A percentile compares a stretch with the other conserved stretches of the same genome.
These are phyloP conservation scores for Sinhomidia bicolor DNA, from an alignment of 2,888 invertebrate genomes.

Conservation along the genomic window DNA sequence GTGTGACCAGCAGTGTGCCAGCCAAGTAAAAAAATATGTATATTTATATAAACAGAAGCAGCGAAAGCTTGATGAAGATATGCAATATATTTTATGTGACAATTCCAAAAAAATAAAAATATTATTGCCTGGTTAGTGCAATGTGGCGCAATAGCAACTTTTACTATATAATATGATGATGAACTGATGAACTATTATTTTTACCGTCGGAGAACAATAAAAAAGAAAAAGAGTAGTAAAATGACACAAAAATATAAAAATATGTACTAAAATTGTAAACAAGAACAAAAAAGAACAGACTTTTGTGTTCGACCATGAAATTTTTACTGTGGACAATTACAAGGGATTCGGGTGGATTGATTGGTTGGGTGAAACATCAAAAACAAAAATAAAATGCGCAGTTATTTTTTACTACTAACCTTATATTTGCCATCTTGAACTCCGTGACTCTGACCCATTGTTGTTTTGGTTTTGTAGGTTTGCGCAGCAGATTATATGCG, in stretches of 20 bases:
- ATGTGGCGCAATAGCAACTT: background rate
- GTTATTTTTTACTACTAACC: conserved; percentile 11
- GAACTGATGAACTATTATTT: background rate
- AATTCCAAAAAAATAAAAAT: conserved; percentile 3
- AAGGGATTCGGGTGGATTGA: background rate
- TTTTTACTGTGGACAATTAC: background rate
- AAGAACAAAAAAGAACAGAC: too few relatives aligned
- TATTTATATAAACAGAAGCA: background rate
- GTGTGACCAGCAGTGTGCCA: background rate
- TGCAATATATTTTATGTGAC: background rate
- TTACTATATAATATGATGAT: background rate
- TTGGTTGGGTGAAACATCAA: background rate
- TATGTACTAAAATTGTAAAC: background rate
- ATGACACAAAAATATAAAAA: background rate
- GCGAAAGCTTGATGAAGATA: background rate
- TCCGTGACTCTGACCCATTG: conserved; percentile 44
- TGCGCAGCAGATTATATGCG: too few relatives aligned
- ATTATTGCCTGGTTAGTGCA: background rate
- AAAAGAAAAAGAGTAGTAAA: background rate
- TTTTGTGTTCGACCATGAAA: background rate
- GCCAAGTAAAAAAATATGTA: background rate
- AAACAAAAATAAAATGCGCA: background rate
- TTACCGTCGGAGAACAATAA: background rate
- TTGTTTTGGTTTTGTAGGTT: too few relatives aligned
- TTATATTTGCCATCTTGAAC: background rate